Percentiles rank a stretch among this genome's conserved stretches.
phyloP scores from a whole-genome alignment of 2,888 invertebrate species.

The Drosophila flavopinicola region DNA sequence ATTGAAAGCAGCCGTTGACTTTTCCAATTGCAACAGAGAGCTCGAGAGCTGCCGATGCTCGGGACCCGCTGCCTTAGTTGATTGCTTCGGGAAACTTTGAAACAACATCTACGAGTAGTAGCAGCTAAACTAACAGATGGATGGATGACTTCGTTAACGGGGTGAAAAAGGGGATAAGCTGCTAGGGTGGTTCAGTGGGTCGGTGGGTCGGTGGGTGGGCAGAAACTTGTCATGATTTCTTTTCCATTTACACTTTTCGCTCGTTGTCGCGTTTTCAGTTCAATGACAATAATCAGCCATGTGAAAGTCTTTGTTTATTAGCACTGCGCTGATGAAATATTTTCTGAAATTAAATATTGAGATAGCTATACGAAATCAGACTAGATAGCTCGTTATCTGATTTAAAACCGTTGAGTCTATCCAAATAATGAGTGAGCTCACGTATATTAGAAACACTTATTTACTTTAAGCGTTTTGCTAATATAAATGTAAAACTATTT shows the following conservation, averaged over 20 bases:
- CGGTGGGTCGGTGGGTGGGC: conserved; percentile 7
- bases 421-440: no score
- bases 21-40: conserved; percentile 67
- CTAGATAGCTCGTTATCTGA: conserved; percentile 15
- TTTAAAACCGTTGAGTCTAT: not conserved
- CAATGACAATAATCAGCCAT: conserved; percentile 71
- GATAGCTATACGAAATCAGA: conserved; percentile 3
- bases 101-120: conserved; percentile 54
- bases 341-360: conserved; percentile 18
- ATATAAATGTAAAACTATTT: no score
- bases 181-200: no score
- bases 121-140: conserved; percentile 60
- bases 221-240: conserved; percentile 40
- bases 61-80: conserved; percentile 44
- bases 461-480: no score
- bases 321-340: conserved; percentile 45
- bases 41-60: conserved; percentile 17
- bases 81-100: conserved; percentile 73
- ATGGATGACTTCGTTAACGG: conserved; percentile 8
- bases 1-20: conserved; percentile 72
- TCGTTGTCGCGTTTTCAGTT: conserved; percentile 54
- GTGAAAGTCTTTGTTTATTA: conserved; percentile 68
- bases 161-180: no score
- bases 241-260: conserved; percentile 52
- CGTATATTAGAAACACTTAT: not conserved